Percentiles rank a stretch among this genome's conserved stretches.
Evolutionary conservation across 2,888 invertebrate species (phyloP).

Genomic region (Troilus luridus): DNA sequence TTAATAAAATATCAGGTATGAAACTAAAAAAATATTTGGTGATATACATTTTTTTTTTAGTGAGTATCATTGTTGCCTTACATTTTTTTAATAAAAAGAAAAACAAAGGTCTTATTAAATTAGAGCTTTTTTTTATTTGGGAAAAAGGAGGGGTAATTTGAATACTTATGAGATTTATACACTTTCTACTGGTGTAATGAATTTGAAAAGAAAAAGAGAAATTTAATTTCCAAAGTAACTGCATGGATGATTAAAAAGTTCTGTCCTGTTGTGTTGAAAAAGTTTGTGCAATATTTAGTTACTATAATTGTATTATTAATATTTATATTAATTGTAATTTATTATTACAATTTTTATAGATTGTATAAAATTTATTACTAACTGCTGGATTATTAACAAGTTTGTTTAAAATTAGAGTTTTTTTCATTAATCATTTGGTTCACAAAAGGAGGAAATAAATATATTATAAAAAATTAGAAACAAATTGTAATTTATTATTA

Average conservation of each 20-base stretch:
- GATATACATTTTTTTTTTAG: too few relatives aligned
- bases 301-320: too few relatives aligned
- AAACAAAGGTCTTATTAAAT: too few relatives aligned
- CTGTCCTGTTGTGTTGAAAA: not conserved
- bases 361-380: not conserved
- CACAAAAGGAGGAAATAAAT: not conserved
- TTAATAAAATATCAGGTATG: too few relatives aligned
- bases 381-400: not conserved
- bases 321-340: too few relatives aligned
- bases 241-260: not conserved
- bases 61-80: too few relatives aligned
- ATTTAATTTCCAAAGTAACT: not conserved
- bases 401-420: not conserved
- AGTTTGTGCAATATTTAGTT: not conserved
- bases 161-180: not conserved
- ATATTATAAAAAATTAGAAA: slow-evolving; percentile 18
- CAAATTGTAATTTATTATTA: slow-evolving; percentile 35
- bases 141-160: not conserved
- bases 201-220: not conserved
- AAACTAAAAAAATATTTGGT: too few relatives aligned
- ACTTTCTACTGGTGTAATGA: not conserved
- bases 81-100: too few relatives aligned
- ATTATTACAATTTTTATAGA: not conserved
- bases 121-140: not conserved
- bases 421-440: not conserved